A percentile compares a stretch with the other conserved stretches of the same genome.
phyloP scores from a whole-genome alignment of 2,113 vertebrate species.

The Emydura subglobosa region DNA sequence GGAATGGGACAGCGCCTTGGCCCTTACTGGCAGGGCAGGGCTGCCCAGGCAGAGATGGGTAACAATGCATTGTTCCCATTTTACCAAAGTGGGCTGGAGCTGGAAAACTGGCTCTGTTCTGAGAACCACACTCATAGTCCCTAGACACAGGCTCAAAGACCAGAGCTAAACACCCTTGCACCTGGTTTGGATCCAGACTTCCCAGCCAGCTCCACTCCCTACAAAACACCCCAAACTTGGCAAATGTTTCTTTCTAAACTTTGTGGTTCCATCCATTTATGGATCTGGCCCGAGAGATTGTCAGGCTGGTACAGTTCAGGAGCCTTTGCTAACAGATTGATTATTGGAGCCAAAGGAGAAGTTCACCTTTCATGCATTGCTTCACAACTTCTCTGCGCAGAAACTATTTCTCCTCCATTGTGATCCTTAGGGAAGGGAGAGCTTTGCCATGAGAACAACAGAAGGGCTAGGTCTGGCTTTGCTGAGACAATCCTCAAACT shows the following conservation, averaged over 20 bases:
- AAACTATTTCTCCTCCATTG: background rate
- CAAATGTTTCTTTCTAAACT: background rate
- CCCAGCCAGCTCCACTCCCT: background rate
- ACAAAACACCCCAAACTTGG: background rate
- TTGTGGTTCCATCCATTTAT: background rate
- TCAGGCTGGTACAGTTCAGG: background rate
- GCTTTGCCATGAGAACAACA: conserved; percentile 22
- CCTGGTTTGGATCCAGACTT: background rate
- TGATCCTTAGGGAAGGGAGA: background rate
- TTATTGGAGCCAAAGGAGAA: background rate
- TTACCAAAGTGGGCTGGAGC: background rate
- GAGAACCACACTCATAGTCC: background rate
- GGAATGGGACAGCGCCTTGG: background rate
- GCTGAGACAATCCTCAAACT: background rate
- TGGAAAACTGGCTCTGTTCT: background rate
- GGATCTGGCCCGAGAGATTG: background rate
- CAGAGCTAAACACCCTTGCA: background rate
- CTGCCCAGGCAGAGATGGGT: background rate
- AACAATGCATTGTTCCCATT: background rate
- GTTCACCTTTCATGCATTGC: background rate
- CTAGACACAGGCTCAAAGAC: background rate
- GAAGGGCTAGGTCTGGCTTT: background rate
- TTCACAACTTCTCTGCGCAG: background rate
- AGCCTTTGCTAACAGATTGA: background rate
- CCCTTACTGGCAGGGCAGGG: conserved; percentile 39